These are phyloP conservation scores for Melipona bicolor DNA, from an alignment of 2,888 invertebrate species.

Conservation along the genomic window DNA sequence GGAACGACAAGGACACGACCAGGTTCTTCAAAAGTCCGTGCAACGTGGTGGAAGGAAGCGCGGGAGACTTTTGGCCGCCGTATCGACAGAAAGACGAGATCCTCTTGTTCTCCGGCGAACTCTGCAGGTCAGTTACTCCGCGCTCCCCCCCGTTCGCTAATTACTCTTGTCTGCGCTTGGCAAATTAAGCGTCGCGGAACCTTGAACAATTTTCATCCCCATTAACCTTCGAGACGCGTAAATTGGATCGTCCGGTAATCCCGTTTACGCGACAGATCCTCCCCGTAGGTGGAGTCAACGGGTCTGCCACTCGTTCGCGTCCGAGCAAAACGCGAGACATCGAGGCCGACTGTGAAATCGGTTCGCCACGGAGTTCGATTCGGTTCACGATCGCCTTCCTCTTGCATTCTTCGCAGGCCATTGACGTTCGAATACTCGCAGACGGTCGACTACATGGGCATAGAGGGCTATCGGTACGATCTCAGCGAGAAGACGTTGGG, in stretches of 20 bases:
- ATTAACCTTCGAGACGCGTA: slow-evolving; percentile 48
- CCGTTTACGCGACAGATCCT: slow-evolving; percentile 18
- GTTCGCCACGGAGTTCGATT: not conserved
- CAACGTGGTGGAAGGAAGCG: slow-evolving; percentile 89
- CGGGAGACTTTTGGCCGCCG: slow-evolving; percentile 92
- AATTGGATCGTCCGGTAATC: slow-evolving; percentile 58
- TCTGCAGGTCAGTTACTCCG: slow-evolving; percentile 87
- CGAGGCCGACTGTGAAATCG: not conserved
- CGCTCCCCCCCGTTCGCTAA: not conserved
- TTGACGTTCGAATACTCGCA: slow-evolving; percentile 57
- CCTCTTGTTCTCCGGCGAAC: slow-evolving; percentile 90
- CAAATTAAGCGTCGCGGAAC: slow-evolving; percentile 25
- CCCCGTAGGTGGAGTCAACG: slow-evolving; percentile 10
- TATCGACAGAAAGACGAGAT: slow-evolving; percentile 86
- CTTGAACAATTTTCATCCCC: slow-evolving; percentile 14
- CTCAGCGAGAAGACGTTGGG: slow-evolving; percentile 87
- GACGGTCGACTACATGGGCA: slow-evolving; percentile 84
- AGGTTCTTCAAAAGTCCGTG: slow-evolving; percentile 86
- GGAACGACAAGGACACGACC: slow-evolving; percentile 89
- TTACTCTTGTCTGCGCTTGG: slow-evolving; percentile 12
- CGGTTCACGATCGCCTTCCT: not conserved
- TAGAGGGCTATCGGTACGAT: slow-evolving; percentile 89
- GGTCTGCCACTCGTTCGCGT: not conserved
- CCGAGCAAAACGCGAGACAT: not conserved
- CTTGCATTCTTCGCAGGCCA: slow-evolving; percentile 25